phyloP scores from a whole-genome alignment of 2,888 invertebrate species.

The Ellobium chinense region DNA sequence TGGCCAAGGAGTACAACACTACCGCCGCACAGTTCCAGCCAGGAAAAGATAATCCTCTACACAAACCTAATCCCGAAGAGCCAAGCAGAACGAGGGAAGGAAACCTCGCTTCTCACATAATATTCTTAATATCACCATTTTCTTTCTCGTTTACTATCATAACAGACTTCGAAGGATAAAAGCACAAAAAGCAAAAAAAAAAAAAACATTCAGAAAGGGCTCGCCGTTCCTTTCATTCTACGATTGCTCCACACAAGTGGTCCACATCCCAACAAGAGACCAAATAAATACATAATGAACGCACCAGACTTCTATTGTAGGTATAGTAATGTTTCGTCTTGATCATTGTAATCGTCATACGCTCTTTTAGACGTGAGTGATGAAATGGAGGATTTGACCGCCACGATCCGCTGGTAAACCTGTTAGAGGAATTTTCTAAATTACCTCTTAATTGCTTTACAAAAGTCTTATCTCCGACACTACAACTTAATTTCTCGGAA shows the following conservation, averaged over 20 bases:
- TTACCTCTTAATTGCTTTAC: constrained; percentile 45
- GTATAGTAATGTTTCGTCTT: constrained; percentile 27
- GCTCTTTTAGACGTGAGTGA: constrained; percentile 4
- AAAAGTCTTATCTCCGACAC: constrained; percentile 40
- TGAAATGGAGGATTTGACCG: constrained; percentile 17
- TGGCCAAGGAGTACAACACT: too few species aligned
- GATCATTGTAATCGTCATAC: constrained; percentile 26
- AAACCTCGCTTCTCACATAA: neutral
- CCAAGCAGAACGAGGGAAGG: too few species aligned
- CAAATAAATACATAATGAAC: neutral
- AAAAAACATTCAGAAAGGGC: neutral
- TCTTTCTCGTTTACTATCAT: neutral
- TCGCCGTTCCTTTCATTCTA: neutral
- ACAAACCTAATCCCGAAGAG: too few species aligned
- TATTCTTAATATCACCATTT: neutral
- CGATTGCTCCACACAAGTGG: neutral
- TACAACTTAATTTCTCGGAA: constrained; percentile 41
- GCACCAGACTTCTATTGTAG: constrained; percentile 28
- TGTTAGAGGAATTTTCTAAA: constrained; percentile 38
- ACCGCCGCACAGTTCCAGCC: too few species aligned
- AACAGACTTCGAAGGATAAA: neutral
- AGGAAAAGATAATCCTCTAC: too few species aligned
- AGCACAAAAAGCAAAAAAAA: neutral
- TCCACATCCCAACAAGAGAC: neutral
- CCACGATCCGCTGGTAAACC: constrained; percentile 27